These are phyloP conservation scores for Gallinago paraguaiae DNA, from an alignment of 2,113 vertebrate genomes.

Conservation along the genomic window DNA sequence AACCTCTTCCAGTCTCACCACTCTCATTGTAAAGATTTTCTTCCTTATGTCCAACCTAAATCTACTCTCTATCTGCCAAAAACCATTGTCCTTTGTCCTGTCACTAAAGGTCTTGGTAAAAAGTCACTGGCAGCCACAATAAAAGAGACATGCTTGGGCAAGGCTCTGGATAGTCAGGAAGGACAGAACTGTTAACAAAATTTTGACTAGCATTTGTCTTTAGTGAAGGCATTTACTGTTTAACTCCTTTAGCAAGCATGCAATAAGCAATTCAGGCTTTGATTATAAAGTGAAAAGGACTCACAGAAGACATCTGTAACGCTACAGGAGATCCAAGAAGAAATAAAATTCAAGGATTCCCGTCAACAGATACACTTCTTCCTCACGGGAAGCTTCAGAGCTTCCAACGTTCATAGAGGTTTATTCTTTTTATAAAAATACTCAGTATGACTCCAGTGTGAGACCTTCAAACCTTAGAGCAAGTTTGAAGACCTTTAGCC, in stretches of 20 bases:
- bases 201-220: neutral
- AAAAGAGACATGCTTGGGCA: neutral
- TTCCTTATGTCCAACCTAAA: neutral
- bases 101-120: neutral
- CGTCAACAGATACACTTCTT: neutral
- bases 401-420: neutral
- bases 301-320: neutral
- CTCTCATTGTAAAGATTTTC: accelerated
- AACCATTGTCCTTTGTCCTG: neutral
- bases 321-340: neutral
- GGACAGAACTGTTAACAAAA: accelerated
- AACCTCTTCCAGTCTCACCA: neutral
- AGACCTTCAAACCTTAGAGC: neutral
- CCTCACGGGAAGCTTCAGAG: neutral
- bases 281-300: neutral
- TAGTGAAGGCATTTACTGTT: neutral
- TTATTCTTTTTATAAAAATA: neutral
- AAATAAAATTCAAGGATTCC: neutral
- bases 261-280: neutral
- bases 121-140: neutral
- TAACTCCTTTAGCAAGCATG: neutral
- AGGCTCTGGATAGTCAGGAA: neutral
- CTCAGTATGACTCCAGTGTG: accelerated
- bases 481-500: too few relatives aligned
- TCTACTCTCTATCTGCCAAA: neutral